Evolutionary conservation across 2,113 vertebrate species (phyloP), one percentile per base, ranked within the genome.

Genomic region (Oncorhynchus gorbuscha): DNA sequence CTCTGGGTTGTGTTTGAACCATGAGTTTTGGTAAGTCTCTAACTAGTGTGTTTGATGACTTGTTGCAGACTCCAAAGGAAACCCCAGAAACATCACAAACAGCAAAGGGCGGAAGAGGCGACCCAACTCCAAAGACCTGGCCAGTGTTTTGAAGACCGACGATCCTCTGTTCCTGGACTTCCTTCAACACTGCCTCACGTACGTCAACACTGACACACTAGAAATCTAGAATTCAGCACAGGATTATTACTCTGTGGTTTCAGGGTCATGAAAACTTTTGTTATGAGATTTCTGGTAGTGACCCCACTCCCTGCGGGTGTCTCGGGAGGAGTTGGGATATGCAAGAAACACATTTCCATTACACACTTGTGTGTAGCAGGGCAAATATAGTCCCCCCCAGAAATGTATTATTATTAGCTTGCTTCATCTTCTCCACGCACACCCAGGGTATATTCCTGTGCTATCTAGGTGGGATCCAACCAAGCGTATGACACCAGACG

Each of bases 401-500:
- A 45, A 12, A 45, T 3, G 9, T 45, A 45, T 45, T 45, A 45
- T 45, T 45, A 45, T 45, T 45, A 45, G 39, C 39, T 11, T 45
- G 39, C 39, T 45, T 45, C 9, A 45, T 45, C 39, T 45, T 45
- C 39, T 45, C 39, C 59, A n/a, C n/a, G 9, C 18, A 18, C 26
- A 8, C 32, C 8, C 4, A 8, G 3, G 26, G 16, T 59, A 45
- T 26, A 22, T 82, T 22, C 45, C 64, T 78, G 39, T 12, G 0
- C 65, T 20, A 84, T 90, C 84, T 83, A 98, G 97, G 75, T 98
- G 97, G 96, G 95, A 98, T 79, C 96, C 96, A n/a, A 88, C 92
- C 20, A 94, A 94, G 76, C 95, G 96, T 9, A 94, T 98, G 96
- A 97, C 94, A 75, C 97, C 96, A 0, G 96, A 96, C 62, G 95